Base-by-base conservation (phyloP, 1,140 invertebrate genomes). In the Apolygus lucorum region DNA sequence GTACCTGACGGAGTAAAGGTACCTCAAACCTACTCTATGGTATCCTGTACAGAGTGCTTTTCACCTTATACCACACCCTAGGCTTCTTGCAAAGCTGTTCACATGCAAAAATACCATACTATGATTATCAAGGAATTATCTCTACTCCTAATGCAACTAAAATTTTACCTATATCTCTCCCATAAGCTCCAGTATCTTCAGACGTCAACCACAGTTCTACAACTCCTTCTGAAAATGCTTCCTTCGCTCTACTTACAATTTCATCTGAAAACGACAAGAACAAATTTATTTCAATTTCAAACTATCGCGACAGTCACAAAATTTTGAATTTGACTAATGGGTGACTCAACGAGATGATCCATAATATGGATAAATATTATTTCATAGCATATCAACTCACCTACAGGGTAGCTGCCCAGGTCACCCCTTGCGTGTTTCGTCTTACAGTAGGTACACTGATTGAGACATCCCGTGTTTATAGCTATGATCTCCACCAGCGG, bases 381-480 rank as follows among this genome's bases (percentile, higher is more conserved):
- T 59, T 59, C 54, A 59, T 8, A 8, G 54, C 21, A 25, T 2
- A 63, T n/a, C 1, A 63, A 63, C 42, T 63, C 69, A 81, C 79
- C 79, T 0, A 92, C 88, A 0, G 87, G 86, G 81, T 99, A 99
- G 78, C 95, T 98, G 0, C 92, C 95, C 1, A 99, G 78, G 77
- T 99, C 91, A 0, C 97, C 97, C 72, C 96, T 80, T 0, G 96
- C 96, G 80, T 97, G 94, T 78, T 99, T 99, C 0, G 96, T 99
- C 80, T 99, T 99, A 76, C 96, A 99, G 77, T 99, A 99, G 0
- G 96, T 98, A 78, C 97, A 99, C 74, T 98, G 92, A 81, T 99
- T 99, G 2, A 99, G 80, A 77, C 97, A 99, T 0, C 96, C 97
- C 1, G 95, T 98, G 78, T 95, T 99, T 17, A 99, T 97, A 0